phyloP scores from a whole-genome alignment of 2,888 invertebrate species.

The Drosophila cognata region DNA sequence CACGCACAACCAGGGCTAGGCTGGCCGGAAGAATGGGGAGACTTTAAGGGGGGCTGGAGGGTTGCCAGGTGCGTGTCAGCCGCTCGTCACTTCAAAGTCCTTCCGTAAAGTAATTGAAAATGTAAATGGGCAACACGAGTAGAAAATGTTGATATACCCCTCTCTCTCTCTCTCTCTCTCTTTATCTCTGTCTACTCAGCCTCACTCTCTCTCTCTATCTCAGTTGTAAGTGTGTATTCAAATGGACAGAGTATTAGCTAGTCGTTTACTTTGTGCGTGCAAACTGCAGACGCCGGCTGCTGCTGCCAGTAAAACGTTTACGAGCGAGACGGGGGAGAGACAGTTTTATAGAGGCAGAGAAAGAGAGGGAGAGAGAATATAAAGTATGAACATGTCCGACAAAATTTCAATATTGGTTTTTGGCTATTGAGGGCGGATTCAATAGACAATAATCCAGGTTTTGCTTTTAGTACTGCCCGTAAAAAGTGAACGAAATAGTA shows the following conservation, averaged over 20 bases:
- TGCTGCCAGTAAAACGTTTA: constrained; percentile 5
- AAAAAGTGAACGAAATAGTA: neutral
- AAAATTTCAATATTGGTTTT: constrained; percentile 4
- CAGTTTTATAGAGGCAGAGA: neutral
- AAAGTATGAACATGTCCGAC: neutral
- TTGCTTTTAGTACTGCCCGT: neutral
- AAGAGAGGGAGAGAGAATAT: neutral
- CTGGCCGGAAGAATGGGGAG: neutral
- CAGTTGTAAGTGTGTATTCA: neutral
- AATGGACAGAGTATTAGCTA: constrained; percentile 5
- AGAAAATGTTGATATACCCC: constrained; percentile 33
- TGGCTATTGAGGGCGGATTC: constrained; percentile 2
- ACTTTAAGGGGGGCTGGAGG: neutral
- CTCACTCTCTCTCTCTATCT: neutral
- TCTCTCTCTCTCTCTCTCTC: neutral
- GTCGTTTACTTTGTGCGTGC: neutral
- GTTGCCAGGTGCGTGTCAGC: constrained; percentile 59
- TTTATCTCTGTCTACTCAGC: neutral
- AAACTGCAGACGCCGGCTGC: neutral
- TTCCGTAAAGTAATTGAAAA: constrained; percentile 74
- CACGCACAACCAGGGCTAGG: constrained; percentile 34
- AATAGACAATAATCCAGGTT: neutral
- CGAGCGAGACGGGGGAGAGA: neutral
- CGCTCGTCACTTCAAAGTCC: constrained; percentile 69
- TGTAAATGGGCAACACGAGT: constrained; percentile 67